Evolutionary conservation across 64 coral and sea anemone genomes (phyloP), one percentile per base, ranked within the genome.

Genomic region (Actinia tenebrosa): DNA sequence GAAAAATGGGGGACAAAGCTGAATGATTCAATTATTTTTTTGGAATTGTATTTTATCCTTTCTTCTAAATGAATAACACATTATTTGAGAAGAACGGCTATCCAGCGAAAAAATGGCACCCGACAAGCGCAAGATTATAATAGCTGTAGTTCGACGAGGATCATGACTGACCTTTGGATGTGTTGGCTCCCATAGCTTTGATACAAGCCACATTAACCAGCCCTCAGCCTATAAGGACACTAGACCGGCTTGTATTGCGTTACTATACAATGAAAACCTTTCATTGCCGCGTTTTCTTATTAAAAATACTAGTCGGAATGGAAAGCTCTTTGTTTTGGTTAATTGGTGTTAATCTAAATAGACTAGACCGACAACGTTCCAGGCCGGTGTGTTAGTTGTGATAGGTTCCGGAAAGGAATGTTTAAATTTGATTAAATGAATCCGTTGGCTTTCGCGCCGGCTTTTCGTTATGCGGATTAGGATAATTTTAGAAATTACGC

Each of bases 331-430:
- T 79, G 77, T 79, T 79, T 19, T 44, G 77, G 27, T 79, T 79
- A 79, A 79, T 79, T 79, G 77, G 77, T 79, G 42, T 44, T 79
- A 79, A 79, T 79, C 77, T 44, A 47, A 79, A 42, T 27, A 79
- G 63, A 6, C 63, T 66, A 66, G 63, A 66, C 63, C 63, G 63
- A 20, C 63, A 66, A n/a, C n/a, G 56, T 10, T 66, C 6, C 63
- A 66, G 63, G n/a, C n/a, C n/a, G 63, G 63, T 23, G n/a, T n/a
- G 16, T 23, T 23, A 10, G 19, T 66, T 66, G 22, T n/a, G 63
- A 66, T 3, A 66, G 60, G 19, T 66, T 66, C 63, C 63, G 63
- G 63, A n/a, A 8, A 8, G 19, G n/a, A 23, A 11, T 66, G 19
- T 23, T 25, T 66, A 66, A 66, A 66, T 23, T 20, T 66, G 63